phyloP scores from a whole-genome alignment of 2,113 vertebrate genomes.

The Ariopsis seemanni region DNA sequence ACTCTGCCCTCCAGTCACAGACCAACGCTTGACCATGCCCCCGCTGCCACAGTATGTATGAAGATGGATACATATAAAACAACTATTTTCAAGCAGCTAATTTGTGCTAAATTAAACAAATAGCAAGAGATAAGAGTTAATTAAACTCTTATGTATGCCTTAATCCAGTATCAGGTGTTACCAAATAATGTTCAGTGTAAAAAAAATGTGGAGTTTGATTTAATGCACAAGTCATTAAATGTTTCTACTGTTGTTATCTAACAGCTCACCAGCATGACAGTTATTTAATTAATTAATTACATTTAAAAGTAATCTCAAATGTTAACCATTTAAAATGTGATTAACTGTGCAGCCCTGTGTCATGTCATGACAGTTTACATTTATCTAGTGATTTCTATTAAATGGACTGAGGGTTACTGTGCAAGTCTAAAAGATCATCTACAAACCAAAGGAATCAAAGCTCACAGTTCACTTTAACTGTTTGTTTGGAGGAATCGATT shows the following conservation, averaged over 20 bases:
- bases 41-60: no score
- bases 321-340: background rate
- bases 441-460: background rate
- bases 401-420: background rate
- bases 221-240: background rate
- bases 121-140: no score
- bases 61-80: no score
- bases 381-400: background rate
- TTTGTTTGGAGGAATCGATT: background rate
- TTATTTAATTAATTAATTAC: background rate
- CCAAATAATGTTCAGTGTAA: background rate
- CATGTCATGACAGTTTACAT: background rate
- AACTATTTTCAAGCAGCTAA: no score
- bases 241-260: background rate
- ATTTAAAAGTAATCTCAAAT: background rate
- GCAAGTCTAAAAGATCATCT: background rate
- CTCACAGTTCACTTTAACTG: background rate
- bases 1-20: no score
- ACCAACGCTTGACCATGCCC: no score
- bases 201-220: background rate
- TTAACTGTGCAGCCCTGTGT: background rate
- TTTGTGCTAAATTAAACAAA: no score
- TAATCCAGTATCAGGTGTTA: no score
- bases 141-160: no score
- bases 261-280: background rate